phyloP scores from a whole-genome alignment of 2,888 invertebrate species.

The Plagodis dolabraria region DNA sequence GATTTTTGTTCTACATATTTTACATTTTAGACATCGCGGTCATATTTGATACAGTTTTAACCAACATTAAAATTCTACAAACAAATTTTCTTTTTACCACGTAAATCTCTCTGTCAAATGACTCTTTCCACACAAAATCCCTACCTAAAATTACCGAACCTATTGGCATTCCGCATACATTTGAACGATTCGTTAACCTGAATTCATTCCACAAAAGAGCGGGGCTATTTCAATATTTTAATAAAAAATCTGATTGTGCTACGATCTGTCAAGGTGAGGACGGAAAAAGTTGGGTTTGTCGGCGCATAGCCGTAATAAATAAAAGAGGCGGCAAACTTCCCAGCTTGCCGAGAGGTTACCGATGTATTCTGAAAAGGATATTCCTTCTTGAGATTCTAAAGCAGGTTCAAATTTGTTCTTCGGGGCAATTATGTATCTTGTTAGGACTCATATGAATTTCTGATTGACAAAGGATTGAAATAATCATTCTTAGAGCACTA shows the following conservation, averaged over 20 bases:
- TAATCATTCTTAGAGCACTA: too few relatives aligned
- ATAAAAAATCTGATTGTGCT: conserved; percentile 41
- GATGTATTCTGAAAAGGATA: conserved; percentile 54
- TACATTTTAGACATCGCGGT: too few relatives aligned
- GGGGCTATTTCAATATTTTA: conserved; percentile 22
- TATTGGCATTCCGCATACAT: conserved; percentile 23
- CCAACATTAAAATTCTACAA: too few relatives aligned
- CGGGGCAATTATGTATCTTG: too few relatives aligned
- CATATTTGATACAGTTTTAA: too few relatives aligned
- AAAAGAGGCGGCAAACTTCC: conserved; percentile 63
- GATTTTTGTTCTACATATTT: too few relatives aligned
- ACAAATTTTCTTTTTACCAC: too few relatives aligned
- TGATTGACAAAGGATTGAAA: too few relatives aligned
- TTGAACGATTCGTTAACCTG: conserved; percentile 27
- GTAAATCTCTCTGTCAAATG: conserved; percentile 1
- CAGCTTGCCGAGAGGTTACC: conserved; percentile 47
- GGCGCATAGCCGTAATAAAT: conserved; percentile 68
- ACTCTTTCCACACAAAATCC: conserved; percentile 1
- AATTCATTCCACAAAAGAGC: conserved; percentile 25
- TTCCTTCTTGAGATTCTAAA: neutral
- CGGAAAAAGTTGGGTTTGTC: conserved; percentile 62
- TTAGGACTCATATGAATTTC: too few relatives aligned
- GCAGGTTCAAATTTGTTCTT: too few relatives aligned
- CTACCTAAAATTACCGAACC: conserved; percentile 6
- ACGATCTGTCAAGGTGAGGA: conserved; percentile 45